These are phyloP conservation scores for Catocala fraxini DNA, from an alignment of 2,888 invertebrate genomes.

Conservation along the genomic window DNA sequence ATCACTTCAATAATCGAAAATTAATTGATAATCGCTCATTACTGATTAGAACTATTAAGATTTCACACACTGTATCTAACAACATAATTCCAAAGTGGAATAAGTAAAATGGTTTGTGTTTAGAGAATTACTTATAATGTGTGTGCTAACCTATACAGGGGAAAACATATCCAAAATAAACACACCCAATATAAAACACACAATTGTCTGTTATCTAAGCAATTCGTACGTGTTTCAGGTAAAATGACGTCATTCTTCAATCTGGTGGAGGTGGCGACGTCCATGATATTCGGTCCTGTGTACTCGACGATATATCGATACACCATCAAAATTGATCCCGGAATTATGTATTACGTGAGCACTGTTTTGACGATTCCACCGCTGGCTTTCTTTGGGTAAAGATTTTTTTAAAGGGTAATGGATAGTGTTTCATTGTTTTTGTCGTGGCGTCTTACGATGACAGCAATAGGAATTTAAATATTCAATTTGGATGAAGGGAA, in stretches of 20 bases:
- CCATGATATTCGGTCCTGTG: constrained; percentile 90
- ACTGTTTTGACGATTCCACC: constrained; percentile 89
- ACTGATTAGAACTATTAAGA: no score
- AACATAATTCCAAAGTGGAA: no score
- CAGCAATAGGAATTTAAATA: no score
- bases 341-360: constrained; percentile 90
- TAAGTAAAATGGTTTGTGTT: not conserved
- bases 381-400: constrained; percentile 88
- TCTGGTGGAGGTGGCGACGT: constrained; percentile 90
- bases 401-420: constrained; percentile 19
- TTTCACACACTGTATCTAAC: no score
- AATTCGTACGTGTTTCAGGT: constrained; percentile 75
- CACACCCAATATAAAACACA: not conserved
- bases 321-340: constrained; percentile 89
- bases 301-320: constrained; percentile 91
- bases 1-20: no score
- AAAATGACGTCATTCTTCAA: constrained; percentile 92
- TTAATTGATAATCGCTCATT: no score
- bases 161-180: constrained; percentile 23
- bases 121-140: not conserved
- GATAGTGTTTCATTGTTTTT: not conserved
- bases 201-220: constrained; percentile 27
- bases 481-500: no score
- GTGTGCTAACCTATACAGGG: not conserved
- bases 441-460: no score